Percentiles rank a stretch among this genome's conserved stretches.
Evolutionary conservation across 2,113 vertebrate genomes (phyloP).

Genomic region (Monarcha castaneiventris): DNA sequence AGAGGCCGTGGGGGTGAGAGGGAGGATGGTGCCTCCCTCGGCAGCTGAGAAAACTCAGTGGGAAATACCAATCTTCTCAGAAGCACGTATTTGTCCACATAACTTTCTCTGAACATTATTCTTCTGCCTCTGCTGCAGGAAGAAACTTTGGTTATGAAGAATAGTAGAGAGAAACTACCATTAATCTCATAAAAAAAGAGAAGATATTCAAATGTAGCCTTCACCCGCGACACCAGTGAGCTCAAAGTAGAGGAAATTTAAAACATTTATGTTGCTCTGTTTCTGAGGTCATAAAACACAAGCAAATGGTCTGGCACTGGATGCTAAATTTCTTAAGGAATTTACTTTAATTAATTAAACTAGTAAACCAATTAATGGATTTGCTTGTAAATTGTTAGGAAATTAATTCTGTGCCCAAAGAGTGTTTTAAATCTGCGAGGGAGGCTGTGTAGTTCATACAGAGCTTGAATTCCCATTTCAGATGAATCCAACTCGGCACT

Average conservation of each 20-base stretch:
- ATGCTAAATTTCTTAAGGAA: constrained; percentile 45
- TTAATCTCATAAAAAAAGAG: constrained; percentile 3
- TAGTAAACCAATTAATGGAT: constrained; percentile 64
- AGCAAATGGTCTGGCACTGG: constrained; percentile 29
- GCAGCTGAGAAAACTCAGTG: neutral
- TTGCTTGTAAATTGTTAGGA: constrained; percentile 56
- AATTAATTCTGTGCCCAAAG: constrained; percentile 58
- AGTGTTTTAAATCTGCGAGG: constrained; percentile 41
- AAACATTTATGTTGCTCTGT: neutral
- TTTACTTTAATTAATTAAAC: constrained; percentile 54
- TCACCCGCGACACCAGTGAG: rapidly evolving
- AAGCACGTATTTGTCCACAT: neutral
- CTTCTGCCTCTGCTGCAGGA: neutral
- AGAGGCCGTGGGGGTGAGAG: rapidly evolving
- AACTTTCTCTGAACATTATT: neutral
- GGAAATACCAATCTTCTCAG: neutral
- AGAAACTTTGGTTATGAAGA: neutral
- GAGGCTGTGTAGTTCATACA: neutral
- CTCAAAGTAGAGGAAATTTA: neutral
- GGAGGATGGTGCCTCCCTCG: neutral
- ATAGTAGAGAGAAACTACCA: neutral
- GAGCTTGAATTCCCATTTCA: constrained; percentile 4
- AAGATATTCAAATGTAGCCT: neutral
- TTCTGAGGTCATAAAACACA: constrained; percentile 18
- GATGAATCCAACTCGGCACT: neutral